Percentiles rank a stretch among this genome's conserved stretches.
Conservation (phyloP, 2,113 vertebrate species). For the Rissa tridactyla region DNA sequence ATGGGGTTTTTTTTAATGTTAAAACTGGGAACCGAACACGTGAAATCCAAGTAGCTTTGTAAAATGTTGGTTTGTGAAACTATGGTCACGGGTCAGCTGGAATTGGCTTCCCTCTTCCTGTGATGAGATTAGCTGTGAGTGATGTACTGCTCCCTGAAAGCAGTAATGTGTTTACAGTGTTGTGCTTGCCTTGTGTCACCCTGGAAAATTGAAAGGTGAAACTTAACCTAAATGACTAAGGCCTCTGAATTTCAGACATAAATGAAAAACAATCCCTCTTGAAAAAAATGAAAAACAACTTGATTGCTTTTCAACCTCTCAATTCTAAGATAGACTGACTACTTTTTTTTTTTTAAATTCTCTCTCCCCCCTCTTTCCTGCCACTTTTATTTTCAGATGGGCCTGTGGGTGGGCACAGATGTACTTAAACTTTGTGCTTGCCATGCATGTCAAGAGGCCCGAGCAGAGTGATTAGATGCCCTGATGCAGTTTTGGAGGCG, state of each 20-base stretch:
- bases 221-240: background rate
- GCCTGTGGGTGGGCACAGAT: background rate
- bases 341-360: no score
- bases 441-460: background rate
- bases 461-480: background rate
- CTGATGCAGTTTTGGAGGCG: background rate
- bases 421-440: background rate
- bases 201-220: background rate
- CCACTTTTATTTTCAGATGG: background rate
- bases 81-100: background rate
- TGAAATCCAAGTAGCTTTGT: background rate
- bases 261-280: background rate
- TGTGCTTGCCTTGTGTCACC: rapidly evolving
- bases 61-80: background rate
- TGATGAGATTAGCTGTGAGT: background rate
- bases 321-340: background rate
- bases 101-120: background rate
- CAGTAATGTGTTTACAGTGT: background rate
- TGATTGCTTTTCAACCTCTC: background rate
- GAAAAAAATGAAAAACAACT: rapidly evolving
- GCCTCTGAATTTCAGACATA: background rate
- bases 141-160: background rate
- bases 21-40: background rate
- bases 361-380: no score
- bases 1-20: background rate